These are phyloP conservation scores for Cromileptes altivelis DNA, from an alignment of 2,113 vertebrate species.

Conservation along the genomic window DNA sequence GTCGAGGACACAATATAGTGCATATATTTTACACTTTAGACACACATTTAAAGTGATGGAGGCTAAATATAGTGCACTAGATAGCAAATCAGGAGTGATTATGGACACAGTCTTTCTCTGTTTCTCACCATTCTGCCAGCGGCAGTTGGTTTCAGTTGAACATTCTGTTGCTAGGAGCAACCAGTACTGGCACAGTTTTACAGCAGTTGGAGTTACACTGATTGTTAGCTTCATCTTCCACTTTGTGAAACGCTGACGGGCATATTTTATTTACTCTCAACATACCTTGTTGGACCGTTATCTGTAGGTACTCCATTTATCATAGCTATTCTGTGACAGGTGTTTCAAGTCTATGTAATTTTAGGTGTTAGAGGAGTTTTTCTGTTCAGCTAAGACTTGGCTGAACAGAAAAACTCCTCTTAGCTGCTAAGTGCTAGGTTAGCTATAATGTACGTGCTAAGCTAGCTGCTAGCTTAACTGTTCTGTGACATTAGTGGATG, in stretches of 20 bases:
- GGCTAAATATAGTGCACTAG: neutral
- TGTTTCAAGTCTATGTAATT: neutral
- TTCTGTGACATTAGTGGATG: neutral
- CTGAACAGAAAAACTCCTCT: too few relatives aligned
- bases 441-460: neutral
- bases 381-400: neutral
- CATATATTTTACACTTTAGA: neutral
- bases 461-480: neutral
- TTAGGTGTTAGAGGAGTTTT: neutral
- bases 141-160: slow-evolving; percentile 24
- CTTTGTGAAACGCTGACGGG: neutral
- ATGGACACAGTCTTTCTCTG: neutral
- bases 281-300: neutral
- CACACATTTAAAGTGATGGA: neutral
- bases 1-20: neutral
- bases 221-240: neutral
- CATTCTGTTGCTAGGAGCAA: slow-evolving; percentile 37
- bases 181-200: neutral
- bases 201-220: neutral
- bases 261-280: neutral
- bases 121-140: neutral
- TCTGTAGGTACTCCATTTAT: neutral
- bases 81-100: neutral
- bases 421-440: neutral
- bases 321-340: neutral